Conservation (phyloP, 2,888 invertebrate genomes). For the Gymnosoma rotundatum region DNA sequence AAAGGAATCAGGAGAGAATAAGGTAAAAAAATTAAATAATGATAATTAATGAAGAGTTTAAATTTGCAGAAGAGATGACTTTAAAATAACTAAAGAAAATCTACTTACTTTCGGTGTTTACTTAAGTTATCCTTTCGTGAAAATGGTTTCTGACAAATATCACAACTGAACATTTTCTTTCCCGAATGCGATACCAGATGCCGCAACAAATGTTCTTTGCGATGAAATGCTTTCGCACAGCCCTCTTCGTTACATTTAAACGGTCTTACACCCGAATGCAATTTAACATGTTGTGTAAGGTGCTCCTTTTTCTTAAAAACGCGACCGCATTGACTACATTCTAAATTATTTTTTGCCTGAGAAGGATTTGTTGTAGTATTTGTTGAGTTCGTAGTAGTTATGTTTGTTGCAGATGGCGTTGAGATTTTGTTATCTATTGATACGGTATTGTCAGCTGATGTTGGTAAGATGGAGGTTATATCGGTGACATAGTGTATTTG, state of each 20-base stretch:
- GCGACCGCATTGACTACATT: conserved; percentile 85
- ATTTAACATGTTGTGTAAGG: conserved; percentile 86
- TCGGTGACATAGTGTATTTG: conserved; percentile 53
- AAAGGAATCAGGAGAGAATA: too few relatives aligned
- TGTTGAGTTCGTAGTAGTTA: conserved; percentile 45
- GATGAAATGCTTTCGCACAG: conserved; percentile 87
- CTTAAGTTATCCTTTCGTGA: conserved; percentile 82
- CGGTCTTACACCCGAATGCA: conserved; percentile 87
- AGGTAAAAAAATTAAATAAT: too few relatives aligned
- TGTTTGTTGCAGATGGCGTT: conserved; percentile 26
- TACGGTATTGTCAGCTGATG: conserved; percentile 13
- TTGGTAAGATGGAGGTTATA: conserved; percentile 44
- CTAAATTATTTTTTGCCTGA: conserved; percentile 71
- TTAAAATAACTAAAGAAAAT: background rate
- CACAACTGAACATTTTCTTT: conserved; percentile 86
- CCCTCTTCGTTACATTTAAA: conserved; percentile 85
- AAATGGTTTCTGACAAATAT: conserved; percentile 84
- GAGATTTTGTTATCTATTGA: conserved; percentile 16
- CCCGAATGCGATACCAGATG: conserved; percentile 87
- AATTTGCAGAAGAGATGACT: too few relatives aligned
- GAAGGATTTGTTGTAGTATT: conserved; percentile 53
- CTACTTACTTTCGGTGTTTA: conserved; percentile 80
- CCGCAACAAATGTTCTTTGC: conserved; percentile 87
- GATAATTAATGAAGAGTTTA: too few relatives aligned
- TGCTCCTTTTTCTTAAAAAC: conserved; percentile 88